Evolutionary conservation across 2,797 vertebrate genomes (phyloP).

Genomic region (Denticeps clupeoides): DNA sequence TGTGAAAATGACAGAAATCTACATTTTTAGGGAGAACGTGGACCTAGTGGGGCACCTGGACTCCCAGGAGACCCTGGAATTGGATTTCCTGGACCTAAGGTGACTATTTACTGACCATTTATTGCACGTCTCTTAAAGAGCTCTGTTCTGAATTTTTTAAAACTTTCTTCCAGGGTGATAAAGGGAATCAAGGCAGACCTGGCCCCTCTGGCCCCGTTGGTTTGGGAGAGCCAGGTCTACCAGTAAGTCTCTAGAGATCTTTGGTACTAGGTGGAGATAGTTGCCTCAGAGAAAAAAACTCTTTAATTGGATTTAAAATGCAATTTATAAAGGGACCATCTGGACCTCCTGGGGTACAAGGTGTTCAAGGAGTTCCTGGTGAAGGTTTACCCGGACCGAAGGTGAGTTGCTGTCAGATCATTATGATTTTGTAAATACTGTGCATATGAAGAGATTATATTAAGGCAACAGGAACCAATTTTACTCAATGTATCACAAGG

Average conservation of each 20-base stretch:
- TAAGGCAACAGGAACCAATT: too few relatives aligned
- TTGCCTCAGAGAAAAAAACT: too few relatives aligned
- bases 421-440: too few relatives aligned
- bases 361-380: slow-evolving; percentile 61
- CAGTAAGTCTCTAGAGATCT: slow-evolving; percentile 38
- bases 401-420: slow-evolving; percentile 49
- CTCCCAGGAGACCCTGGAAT: slow-evolving; percentile 55
- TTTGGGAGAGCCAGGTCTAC: slow-evolving; percentile 48
- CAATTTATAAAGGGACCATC: slow-evolving; percentile 70
- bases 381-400: slow-evolving; percentile 71
- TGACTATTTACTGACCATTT: too few relatives aligned
- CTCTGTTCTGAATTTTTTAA: neutral
- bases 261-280: too few relatives aligned
- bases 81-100: slow-evolving; percentile 55
- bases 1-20: neutral
- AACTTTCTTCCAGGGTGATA: slow-evolving; percentile 46
- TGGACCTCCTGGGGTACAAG: slow-evolving; percentile 62
- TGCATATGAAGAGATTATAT: too few relatives aligned
- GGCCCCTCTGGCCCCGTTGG: slow-evolving; percentile 49
- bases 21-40: slow-evolving; percentile 64
- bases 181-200: slow-evolving; percentile 51
- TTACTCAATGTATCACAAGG: slow-evolving; percentile 69
- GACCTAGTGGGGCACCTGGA: slow-evolving; percentile 58
- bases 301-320: too few relatives aligned
- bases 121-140: too few relatives aligned